Evolutionary conservation across 2,888 invertebrate species (phyloP), one percentile per base, ranked within the genome.

Genomic region (Aphidoletes aphidimyza): DNA sequence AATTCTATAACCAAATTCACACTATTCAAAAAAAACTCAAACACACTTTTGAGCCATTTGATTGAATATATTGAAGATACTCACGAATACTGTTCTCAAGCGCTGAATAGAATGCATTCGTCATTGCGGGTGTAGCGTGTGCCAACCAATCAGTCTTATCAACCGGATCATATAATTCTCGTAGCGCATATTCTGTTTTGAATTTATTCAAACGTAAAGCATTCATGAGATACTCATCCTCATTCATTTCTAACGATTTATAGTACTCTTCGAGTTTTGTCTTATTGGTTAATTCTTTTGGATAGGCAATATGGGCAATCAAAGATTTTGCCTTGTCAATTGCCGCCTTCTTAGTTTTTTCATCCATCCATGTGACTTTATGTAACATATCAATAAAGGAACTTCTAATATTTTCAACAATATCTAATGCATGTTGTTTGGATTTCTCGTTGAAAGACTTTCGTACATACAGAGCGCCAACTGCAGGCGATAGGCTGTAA

Each of bases 351-450:
- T 91, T 92, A 26, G 95, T 95, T 37, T 90, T 89, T 0, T 92
- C 91, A 87, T 95, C 95, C 95, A 95, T 95, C 95, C 95, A 95
- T 26, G 93, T 93, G 37, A 94, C 91, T 54, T 91, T 90, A 83
- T 91, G 89, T 39, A 94, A 87, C 85, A 94, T 93, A 85, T 93
- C 91, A 85, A 91, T 90, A 88, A 95, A 95, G 85, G 94, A 92
- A 11, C 89, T 88, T 83, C 93, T 90, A 85, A 95, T 93, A 87
- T 94, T 93, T 36, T 89, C 88, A 0, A 94, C 93, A 92, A 94
- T 93, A 87, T 93, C 93, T 47, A 92, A 88, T 0, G 93, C 94
- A 86, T 91, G 92, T 85, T 91, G 91, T 87, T 93, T 92, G 0
- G 93, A 92, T 36, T 92, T 91, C 87, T 93, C 92, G 86, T 93